Evolutionary conservation across 2,797 vertebrate species (phyloP).

Genomic region (Notolepis coatsorum): DNA sequence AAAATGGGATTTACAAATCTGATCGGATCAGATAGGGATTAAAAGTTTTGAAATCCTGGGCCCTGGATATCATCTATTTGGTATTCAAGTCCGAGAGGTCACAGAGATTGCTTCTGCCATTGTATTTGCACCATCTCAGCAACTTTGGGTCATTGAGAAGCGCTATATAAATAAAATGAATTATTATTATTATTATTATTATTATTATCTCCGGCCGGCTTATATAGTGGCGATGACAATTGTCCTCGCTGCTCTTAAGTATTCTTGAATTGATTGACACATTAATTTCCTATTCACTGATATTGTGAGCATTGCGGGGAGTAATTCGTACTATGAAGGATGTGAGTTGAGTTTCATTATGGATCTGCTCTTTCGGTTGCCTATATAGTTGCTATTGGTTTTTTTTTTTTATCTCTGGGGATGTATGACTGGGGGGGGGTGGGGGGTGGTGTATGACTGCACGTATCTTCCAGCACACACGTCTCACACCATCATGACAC

Average conservation of each 20-base stretch:
- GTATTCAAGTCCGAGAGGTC: slow-evolving; percentile 21
- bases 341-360: not conserved
- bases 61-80: slow-evolving; percentile 5
- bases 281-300: not conserved
- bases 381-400: slow-evolving; percentile 5
- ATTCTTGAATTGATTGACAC: not conserved
- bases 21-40: no score
- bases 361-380: slow-evolving; percentile 6
- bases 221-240: slow-evolving; percentile 6
- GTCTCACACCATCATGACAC: not conserved
- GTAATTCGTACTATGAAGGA: not conserved
- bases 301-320: not conserved
- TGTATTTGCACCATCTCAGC: slow-evolving; percentile 16
- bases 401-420: no score
- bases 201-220: slow-evolving; percentile 26
- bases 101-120: slow-evolving; percentile 19
- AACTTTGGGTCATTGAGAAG: no score
- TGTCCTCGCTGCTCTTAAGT: slow-evolving; percentile 7
- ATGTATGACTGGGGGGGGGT: no score
- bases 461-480: not conserved
- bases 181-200: no score
- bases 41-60: no score
- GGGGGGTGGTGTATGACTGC: not conserved
- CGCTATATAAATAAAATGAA: no score
- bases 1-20: no score